Evolutionary conservation across 2,113 vertebrate species (phyloP), one percentile per base, ranked within the genome.

Genomic region (Megalops atlanticus): DNA sequence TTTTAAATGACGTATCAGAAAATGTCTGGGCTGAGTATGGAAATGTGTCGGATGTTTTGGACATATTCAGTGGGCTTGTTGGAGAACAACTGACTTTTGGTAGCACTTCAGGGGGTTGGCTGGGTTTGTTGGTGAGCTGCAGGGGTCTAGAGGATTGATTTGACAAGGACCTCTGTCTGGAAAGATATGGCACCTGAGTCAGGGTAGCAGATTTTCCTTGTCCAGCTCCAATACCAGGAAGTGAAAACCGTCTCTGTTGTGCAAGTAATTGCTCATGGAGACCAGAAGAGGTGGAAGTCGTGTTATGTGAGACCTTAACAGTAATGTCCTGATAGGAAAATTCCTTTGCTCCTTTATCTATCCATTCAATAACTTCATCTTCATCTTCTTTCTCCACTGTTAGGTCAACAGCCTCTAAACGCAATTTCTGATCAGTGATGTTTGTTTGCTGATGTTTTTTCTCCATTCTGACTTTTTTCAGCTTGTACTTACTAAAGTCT

Each of bases 141-240:
- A 71, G 31, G 18, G 36, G 36, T 71, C 33, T 14, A 36, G 33
- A 36, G 69, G 69, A 71, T 18, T 71, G 69, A 10, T 36, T 36
- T 71, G 35, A 71, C 11, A 71, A 71, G 69, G 31, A 38, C 16
- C 33, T 6, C 12, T 36, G 3, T 71, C 36, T 35, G 36, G 18
- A 12, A 36, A 36, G 69, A 15, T 71, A 33, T 36, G 14, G 35
- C 36, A 36, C 36, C 31, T 35, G 69, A 15, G 33, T 71, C 16
- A 11, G 35, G 18, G 18, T 31, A 71, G 8, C 14, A 18, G 69
- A 71, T 18, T 11, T 81, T 70, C 73, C 70, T 40, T 47, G 83
- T 52, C 69, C 85, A 83, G 91, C 89, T 86, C 75, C 58, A 76
- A 83, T 54, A 82, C 81, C 16, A 52, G 74, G 74, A 76, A 80